A percentile compares a stretch with the other conserved stretches of the same genome.
These are phyloP conservation scores for Ceratosolen fusciceps DNA, from an alignment of 1,140 invertebrate genomes.

Conservation along the genomic window DNA sequence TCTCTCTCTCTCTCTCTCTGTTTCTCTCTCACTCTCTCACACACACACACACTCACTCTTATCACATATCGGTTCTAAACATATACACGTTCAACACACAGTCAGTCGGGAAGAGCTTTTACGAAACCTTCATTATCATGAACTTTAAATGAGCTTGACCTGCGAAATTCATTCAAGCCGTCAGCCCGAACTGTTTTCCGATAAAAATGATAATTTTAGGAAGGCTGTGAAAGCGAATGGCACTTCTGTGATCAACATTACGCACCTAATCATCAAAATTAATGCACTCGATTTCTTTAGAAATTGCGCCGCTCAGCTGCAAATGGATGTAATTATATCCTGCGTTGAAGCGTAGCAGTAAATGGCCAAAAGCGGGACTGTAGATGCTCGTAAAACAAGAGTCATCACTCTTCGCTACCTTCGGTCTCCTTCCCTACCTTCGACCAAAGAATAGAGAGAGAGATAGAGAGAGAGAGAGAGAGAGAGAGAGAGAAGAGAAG, in stretches of 20 bases:
- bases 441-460: neutral
- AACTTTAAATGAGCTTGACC: conserved; percentile 10
- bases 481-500: too few relatives aligned
- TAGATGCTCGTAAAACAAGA: conserved; percentile 35
- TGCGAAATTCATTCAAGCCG: conserved; percentile 20
- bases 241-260: conserved; percentile 16
- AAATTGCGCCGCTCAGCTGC: neutral
- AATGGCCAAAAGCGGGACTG: conserved; percentile 8
- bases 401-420: neutral
- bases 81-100: neutral
- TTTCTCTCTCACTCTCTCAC: too few relatives aligned
- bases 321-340: conserved; percentile 43
- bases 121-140: conserved; percentile 1
- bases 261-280: conserved; percentile 36
- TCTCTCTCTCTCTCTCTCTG: too few relatives aligned
- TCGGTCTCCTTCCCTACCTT: neutral
- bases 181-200: neutral
- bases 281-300: conserved; percentile 33
- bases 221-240: neutral
- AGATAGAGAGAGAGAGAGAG: too few relatives aligned
- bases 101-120: conserved; percentile 7
- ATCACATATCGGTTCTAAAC: neutral
- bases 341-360: conserved; percentile 14
- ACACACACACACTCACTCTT: too few relatives aligned
- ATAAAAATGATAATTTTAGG: conserved; percentile 36